phyloP scores from a whole-genome alignment of 2,888 invertebrate genomes.

The Heteromurus nitidus region DNA sequence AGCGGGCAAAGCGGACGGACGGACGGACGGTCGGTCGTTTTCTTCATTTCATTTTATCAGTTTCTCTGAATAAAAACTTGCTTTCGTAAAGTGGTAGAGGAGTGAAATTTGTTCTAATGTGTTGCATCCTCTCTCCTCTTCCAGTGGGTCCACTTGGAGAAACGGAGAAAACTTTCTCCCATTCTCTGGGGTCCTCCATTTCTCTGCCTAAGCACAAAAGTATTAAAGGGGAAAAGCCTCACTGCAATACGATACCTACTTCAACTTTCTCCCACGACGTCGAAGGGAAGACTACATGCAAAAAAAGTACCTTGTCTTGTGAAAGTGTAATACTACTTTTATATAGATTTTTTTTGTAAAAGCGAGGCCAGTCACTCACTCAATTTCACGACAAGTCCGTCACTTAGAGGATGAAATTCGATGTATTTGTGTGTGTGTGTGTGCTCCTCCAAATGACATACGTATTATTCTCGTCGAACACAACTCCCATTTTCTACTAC shows the following conservation, averaged over 20 bases:
- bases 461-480: too few species aligned
- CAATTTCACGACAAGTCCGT: conserved; percentile 15
- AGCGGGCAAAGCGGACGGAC: background rate
- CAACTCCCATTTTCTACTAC: too few species aligned
- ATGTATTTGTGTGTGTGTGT: background rate
- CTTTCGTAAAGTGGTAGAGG: conserved; percentile 4
- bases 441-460: too few species aligned
- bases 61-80: background rate
- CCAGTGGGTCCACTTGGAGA: background rate
- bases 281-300: background rate
- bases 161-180: background rate
- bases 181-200: background rate
- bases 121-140: background rate
- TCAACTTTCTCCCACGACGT: background rate
- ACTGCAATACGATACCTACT: background rate
- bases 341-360: background rate
- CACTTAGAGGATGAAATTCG: too few species aligned
- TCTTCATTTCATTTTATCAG: conserved; percentile 24
- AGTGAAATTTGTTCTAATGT: conserved; percentile 18
- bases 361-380: conserved; percentile 1
- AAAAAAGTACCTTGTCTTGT: background rate
- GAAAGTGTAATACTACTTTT: background rate
- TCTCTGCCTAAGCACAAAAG: background rate
- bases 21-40: too few species aligned
- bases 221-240: background rate